phyloP scores from a whole-genome alignment of 2,113 vertebrate species.

The Dicerorhinus sumatrensis region DNA sequence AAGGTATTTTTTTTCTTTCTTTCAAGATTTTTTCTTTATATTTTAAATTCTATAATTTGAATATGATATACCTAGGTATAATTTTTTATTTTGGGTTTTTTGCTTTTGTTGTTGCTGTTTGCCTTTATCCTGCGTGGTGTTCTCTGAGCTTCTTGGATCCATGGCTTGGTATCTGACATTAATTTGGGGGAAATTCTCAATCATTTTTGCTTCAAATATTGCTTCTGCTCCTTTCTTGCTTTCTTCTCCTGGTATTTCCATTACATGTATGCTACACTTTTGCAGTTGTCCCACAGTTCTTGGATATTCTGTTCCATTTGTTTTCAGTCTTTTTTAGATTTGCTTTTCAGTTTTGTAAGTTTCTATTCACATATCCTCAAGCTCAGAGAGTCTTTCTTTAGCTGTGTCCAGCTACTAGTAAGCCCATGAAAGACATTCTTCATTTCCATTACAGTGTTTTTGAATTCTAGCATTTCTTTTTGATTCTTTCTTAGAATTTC shows the following conservation, averaged over 20 bases:
- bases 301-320: background rate
- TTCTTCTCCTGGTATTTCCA: background rate
- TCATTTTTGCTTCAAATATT: background rate
- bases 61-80: background rate
- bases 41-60: slow-evolving; percentile 8
- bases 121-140: background rate
- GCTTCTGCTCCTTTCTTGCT: background rate
- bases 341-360: background rate
- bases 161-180: background rate
- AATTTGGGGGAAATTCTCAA: background rate
- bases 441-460: background rate
- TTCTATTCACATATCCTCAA: background rate
- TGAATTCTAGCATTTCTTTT: background rate
- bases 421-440: background rate
- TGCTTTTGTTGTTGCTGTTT: background rate
- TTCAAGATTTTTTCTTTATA: background rate
- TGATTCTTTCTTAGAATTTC: slow-evolving; percentile 20
- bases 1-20: background rate
- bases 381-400: background rate
- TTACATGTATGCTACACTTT: background rate
- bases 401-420: background rate
- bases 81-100: background rate
- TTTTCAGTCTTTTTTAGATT: background rate
- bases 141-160: background rate
- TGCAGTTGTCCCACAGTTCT: background rate